Base-by-base conservation (phyloP, 2,797 vertebrate genomes). In the Podarcis siculus region DNA sequence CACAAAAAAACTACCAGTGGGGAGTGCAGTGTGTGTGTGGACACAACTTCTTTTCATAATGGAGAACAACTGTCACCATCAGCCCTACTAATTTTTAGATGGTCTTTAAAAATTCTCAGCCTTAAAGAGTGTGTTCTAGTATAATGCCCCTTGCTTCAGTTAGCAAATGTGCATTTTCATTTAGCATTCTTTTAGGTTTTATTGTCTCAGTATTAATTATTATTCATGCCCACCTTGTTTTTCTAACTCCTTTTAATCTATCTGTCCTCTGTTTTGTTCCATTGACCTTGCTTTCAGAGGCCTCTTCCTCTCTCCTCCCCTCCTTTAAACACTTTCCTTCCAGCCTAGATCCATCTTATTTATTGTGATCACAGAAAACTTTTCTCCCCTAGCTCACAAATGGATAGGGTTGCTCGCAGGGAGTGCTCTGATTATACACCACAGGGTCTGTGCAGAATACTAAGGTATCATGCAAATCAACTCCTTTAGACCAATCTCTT, bases 401-500 rank as follows among this genome's bases (percentile, higher is more conserved):
- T 90, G 79, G 90, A 92, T n/a, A 92, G 90, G 89, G 73, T 13
- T 92, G 84, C 93, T 94, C 92, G 87, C 91, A 92, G 45, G 90
- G 72, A 87, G 25, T 61, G 58, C 25, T 95, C 86, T 89, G 81
- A 92, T 95, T 94, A 93, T 88, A 85, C 90, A 94, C 78, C 82
- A 81, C 86, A 90, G 93, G 89, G 79, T 87, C 71, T 81, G 87
- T 32, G 79, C 49, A 90, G 88, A 95, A 95, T 95, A 85, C 90
- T 96, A 94, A 92, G 87, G 67, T 89, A 92, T 90, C 89, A 76
- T 90, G 94, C 39, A 82, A 96, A 96, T 92, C 83, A 89, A 86
- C 72, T 89, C 12, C 71, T 88, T 94, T 86, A 85, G 79, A 64
- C 73, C 77, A 88, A 89, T 92, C 78, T 61, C 15, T 37, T 79